Evolutionary conservation across 1,140 invertebrate genomes (phyloP).

Genomic region (Pectinophora gossypiella): DNA sequence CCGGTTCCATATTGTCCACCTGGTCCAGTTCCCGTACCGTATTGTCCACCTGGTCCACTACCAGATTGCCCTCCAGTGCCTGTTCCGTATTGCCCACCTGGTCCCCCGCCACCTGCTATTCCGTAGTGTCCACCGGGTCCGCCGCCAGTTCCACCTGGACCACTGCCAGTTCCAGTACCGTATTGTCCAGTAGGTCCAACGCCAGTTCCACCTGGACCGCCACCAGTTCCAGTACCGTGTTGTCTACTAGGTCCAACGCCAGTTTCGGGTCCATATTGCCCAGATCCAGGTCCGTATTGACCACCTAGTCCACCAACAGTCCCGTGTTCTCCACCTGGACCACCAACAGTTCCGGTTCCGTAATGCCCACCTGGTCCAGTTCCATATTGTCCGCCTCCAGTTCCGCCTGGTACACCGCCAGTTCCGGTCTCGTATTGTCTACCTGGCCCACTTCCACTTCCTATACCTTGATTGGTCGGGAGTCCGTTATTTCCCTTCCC

Average conservation of each 20-base stretch:
- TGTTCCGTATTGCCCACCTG: background rate
- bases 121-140: background rate
- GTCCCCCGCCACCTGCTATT: background rate
- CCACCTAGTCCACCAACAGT: slow-evolving; percentile 1
- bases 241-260: slow-evolving; percentile 2
- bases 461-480: too few species aligned
- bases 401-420: background rate
- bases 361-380: slow-evolving; percentile 1
- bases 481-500: too few species aligned
- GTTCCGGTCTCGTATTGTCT: slow-evolving; percentile 4
- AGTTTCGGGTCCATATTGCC: background rate
- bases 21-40: background rate
- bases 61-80: slow-evolving; percentile 1
- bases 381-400: background rate
- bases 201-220: slow-evolving; percentile 6
- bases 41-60: background rate
- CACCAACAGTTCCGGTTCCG: slow-evolving; percentile 4
- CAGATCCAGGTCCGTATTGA: background rate
- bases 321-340: background rate
- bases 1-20: too few species aligned
- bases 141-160: background rate
- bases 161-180: background rate
- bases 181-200: slow-evolving; percentile 7
- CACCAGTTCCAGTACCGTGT: slow-evolving; percentile 11
- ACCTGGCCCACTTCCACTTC: background rate